Percentiles rank a stretch among this genome's conserved stretches.
These are phyloP conservation scores for Dicentrarchus labrax DNA, from an alignment of 2,113 vertebrate genomes.

Conservation along the genomic window DNA sequence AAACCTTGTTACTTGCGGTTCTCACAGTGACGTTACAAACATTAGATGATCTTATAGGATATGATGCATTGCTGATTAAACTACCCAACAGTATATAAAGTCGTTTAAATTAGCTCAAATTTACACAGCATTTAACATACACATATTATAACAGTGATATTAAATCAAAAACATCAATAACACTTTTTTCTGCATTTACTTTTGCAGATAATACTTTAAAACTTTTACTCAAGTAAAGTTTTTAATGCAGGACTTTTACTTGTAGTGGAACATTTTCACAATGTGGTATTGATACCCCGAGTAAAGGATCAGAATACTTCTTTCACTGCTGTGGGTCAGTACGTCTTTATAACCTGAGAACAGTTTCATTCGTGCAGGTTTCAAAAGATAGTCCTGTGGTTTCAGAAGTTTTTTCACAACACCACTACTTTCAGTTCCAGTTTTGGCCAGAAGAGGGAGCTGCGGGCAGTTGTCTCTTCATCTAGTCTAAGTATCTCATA, in stretches of 20 bases:
- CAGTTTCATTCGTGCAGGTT: not conserved
- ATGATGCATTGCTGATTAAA: not conserved
- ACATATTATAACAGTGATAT: not conserved
- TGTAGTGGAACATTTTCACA: no score
- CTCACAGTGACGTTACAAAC: no score
- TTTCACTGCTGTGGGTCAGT: not conserved
- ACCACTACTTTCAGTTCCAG: not conserved
- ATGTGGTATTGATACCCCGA: no score
- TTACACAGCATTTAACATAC: not conserved
- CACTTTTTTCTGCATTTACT: not conserved
- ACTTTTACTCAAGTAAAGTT: no score
- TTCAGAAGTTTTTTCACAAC: not conserved
- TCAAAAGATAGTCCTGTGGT: not conserved
- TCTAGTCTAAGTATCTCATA: not conserved
- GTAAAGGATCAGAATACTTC: not conserved
- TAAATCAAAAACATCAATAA: not conserved
- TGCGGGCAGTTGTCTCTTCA: not conserved
- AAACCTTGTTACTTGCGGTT: no score
- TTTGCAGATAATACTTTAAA: not conserved
- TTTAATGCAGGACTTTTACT: no score
- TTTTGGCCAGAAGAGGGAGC: constrained; percentile 58
- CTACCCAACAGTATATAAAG: not conserved
- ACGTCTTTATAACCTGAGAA: not conserved
- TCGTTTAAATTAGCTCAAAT: not conserved
- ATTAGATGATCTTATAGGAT: not conserved